Evolutionary conservation across 2,113 vertebrate species (phyloP).

Genomic region (Heterocephalus glaber): DNA sequence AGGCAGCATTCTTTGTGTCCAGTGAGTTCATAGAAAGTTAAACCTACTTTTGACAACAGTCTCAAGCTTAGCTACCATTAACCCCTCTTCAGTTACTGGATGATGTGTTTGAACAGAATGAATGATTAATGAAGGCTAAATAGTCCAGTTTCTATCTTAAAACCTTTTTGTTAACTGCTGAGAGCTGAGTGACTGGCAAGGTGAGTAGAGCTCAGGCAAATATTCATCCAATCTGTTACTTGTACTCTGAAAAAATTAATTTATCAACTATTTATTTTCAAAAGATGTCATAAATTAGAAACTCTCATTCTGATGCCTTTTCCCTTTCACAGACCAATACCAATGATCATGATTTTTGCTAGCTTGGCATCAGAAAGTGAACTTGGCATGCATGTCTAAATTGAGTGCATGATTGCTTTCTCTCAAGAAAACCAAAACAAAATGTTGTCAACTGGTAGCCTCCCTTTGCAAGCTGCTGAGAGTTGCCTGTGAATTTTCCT

Average conservation of each 20-base stretch:
- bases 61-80: slow-evolving; percentile 89
- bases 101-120: slow-evolving; percentile 91
- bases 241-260: slow-evolving; percentile 70
- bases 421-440: slow-evolving; percentile 60
- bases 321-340: background rate
- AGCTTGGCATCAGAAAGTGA: slow-evolving; percentile 60
- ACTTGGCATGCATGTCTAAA: slow-evolving; percentile 60
- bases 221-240: slow-evolving; percentile 66
- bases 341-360: slow-evolving; percentile 17
- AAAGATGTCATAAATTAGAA: slow-evolving; percentile 62
- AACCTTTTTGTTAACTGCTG: slow-evolving; percentile 87
- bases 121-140: slow-evolving; percentile 97
- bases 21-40: slow-evolving; percentile 93
- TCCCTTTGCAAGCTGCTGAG: slow-evolving; percentile 37
- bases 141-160: slow-evolving; percentile 91
- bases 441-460: slow-evolving; percentile 26
- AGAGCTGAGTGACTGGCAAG: slow-evolving; percentile 82
- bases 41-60: slow-evolving; percentile 92
- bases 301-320: slow-evolving; percentile 29
- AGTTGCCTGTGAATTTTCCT: slow-evolving; percentile 55
- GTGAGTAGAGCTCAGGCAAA: slow-evolving; percentile 83
- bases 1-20: slow-evolving; percentile 91
- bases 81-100: slow-evolving; percentile 91
- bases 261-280: slow-evolving; percentile 74
- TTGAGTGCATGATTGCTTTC: slow-evolving; percentile 55